Base-by-base conservation (phyloP, 2,113 vertebrate genomes). In the Dermatemys mawii region DNA sequence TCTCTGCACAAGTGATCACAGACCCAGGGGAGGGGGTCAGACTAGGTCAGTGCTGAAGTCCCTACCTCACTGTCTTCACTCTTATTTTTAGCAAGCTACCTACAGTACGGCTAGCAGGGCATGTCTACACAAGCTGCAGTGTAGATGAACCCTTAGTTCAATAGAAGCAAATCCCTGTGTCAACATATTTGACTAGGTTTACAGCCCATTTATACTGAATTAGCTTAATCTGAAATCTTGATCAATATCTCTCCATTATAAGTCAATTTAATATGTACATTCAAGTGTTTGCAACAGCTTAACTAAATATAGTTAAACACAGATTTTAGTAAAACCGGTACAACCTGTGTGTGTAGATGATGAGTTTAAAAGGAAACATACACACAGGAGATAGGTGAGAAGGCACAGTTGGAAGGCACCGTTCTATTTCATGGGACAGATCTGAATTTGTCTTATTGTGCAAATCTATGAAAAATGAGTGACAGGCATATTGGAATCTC, bases 101-200 rank as follows among this genome's bases (percentile, higher is more conserved):
- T n/a, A 9, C 13, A n/a, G 35, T 67, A n/a, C 35, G 8, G n/a
- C 17, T 70, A 38, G 63, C 63, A 70, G n/a, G n/a, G n/a, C 8
- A 38, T 9, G 19, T 38, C 63, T 70, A 38, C 63, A 70, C 19
- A 38, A 38, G 9, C 63, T 38, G n/a, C 63, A 70, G n/a, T 11
- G 63, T 17, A n/a, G 35, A 67, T 8, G 2, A 70, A 70, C n/a
- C 63, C 63, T 94, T 85, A 54, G 87, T 90, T 90, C 95, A 88
- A 91, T 75, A 60, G 60, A 87, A 86, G 84, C 48, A 91, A 91
- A 94, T 85, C 38, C 76, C 44, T 3, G 32, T 54, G 82, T 87
- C 79, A 83, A 79, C 60, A 67, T 21, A 81, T 50, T 85, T 94
- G 83, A 84, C 86, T 49, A 84, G 75, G 91, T 88, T 91, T 95